Evolutionary conservation across 2,797 vertebrate species (phyloP).

Genomic region (Paratrypauchen microcephalus): DNA sequence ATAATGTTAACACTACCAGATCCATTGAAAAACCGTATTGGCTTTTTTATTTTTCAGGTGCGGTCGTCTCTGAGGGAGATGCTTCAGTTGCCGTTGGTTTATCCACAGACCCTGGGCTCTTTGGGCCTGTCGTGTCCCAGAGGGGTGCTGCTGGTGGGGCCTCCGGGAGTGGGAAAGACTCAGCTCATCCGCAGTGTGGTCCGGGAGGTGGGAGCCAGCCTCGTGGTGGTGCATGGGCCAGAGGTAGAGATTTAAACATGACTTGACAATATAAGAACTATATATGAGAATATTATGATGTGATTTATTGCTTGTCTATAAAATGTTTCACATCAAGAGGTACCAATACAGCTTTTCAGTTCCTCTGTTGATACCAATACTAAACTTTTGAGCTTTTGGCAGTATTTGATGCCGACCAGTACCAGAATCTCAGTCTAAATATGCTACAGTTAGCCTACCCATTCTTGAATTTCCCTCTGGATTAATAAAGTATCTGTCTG

Average conservation of each 20-base stretch:
- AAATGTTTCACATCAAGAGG: no score
- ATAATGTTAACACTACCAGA: no score
- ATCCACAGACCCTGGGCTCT: conserved; percentile 77
- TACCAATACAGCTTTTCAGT: no score
- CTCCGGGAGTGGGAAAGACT: conserved; percentile 92
- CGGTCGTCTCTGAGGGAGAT: conserved; percentile 81
- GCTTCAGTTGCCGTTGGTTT: conserved; percentile 82
- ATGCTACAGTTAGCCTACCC: no score
- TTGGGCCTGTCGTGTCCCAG: conserved; percentile 82
- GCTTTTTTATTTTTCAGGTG: conserved; percentile 48
- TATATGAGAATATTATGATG: no score
- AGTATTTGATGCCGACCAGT: no score
- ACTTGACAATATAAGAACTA: background rate
- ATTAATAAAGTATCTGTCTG: no score
- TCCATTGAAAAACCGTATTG: background rate
- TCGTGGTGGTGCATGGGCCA: conserved; percentile 83
- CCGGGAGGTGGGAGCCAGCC: conserved; percentile 78
- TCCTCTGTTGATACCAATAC: no score
- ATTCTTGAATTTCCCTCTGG: no score
- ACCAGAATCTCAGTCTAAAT: no score
- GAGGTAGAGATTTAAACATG: conserved; percentile 55
- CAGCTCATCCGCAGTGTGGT: conserved; percentile 82
- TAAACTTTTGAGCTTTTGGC: no score
- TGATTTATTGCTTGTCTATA: no score
- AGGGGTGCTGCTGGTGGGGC: conserved; percentile 88